Evolutionary conservation across 2,113 vertebrate genomes (phyloP), one percentile per base, ranked within the genome.

Genomic region (Erythrocebus patas): DNA sequence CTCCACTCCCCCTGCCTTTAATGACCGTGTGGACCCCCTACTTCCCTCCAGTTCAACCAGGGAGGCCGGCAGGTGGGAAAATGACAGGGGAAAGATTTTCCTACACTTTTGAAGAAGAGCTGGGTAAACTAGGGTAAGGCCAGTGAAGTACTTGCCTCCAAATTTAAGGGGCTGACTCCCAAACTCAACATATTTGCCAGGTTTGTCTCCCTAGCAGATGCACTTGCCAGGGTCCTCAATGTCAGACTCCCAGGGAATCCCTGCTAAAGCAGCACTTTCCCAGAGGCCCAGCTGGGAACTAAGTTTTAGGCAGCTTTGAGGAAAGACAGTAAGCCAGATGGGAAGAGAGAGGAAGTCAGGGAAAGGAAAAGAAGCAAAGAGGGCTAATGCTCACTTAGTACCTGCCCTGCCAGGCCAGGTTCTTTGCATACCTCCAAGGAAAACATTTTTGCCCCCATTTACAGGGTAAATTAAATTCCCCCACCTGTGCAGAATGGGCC

Each of bases 201-300:
- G 1, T 12, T 14, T 17, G 4, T 6, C 27, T 64, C 12, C 23
- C 66, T 0, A 13, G 35, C 30, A 17, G 23, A 5, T 32, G 66
- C 25, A n/a, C 11, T 9, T 0, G 8, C 78, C 0, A 0, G 25
- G 66, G 59, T 35, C 38, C 14, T 72, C 1, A 0, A 16, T 3
- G 0, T 18, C 27, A 25, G 38, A n/a, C 10, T 4, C 3, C 1
- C 1, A 0, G 27, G 25, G 17, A n/a, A 9, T 20, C 50, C 0
- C 27, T 17, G n/a, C 64, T 10, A 8, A 43, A 22, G 57, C 10
- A 22, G 17, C 2, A 17, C 4, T 13, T 5, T 64, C 20, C 11
- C n/a, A n/a, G 32, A 59, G 25, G 61, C 30, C 66, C 32, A 68
- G 66, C 32, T 35, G 66, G 32, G 27, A 64, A 14, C 89, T 32